Conservation (phyloP, 2,113 vertebrate species). For the Callopanchax toddi region DNA sequence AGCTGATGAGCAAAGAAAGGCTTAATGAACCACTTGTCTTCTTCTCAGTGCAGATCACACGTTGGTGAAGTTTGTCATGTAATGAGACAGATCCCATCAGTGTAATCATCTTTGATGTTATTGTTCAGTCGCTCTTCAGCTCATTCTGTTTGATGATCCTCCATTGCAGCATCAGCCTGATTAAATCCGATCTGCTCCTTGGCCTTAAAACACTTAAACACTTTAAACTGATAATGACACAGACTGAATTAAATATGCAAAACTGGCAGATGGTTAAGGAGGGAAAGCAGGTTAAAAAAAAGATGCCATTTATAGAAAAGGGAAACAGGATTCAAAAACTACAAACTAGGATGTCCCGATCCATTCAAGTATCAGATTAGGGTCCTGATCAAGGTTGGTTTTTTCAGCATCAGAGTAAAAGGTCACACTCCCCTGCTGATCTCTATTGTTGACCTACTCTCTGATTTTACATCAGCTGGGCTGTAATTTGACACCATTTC, state of each 20-base stretch:
- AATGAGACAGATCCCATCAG: constrained; percentile 75
- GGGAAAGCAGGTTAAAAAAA: too few relatives aligned
- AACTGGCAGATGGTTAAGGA: too few relatives aligned
- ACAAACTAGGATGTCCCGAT: too few relatives aligned
- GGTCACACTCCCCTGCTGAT: too few relatives aligned
- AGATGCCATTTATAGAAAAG: too few relatives aligned
- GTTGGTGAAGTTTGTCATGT: constrained; percentile 61
- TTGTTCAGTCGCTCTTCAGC: constrained; percentile 51
- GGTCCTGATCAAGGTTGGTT: too few relatives aligned
- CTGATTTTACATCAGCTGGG: too few relatives aligned
- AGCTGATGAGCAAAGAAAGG: constrained; percentile 63
- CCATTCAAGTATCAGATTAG: too few relatives aligned
- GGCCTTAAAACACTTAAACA: constrained; percentile 23
- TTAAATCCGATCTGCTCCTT: constrained; percentile 42
- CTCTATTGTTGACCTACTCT: too few relatives aligned
- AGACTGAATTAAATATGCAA: background rate
- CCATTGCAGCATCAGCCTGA: constrained; percentile 49
- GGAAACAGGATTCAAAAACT: too few relatives aligned
- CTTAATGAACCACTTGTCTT: constrained; percentile 73
- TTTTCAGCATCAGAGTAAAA: too few relatives aligned
- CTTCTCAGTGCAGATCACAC: constrained; percentile 51
- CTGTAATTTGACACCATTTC: too few relatives aligned
- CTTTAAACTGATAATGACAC: constrained; percentile 36
- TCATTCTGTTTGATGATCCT: constrained; percentile 28
- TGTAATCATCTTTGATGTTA: constrained; percentile 67